Base-by-base conservation (phyloP, 64 coral and sea anemone species). In the Pachyseris speciosa region DNA sequence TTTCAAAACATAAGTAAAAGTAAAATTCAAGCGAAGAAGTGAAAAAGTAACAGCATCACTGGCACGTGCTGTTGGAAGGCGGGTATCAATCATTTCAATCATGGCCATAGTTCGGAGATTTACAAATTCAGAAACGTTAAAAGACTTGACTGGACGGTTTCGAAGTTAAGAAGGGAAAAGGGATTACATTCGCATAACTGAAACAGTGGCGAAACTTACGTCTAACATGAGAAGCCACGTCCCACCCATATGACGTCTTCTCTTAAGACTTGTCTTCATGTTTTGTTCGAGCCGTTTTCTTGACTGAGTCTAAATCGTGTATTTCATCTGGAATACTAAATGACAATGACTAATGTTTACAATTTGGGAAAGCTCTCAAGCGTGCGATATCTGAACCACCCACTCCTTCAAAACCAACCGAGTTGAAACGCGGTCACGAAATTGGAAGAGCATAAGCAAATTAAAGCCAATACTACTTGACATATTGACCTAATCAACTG, bases 191-290 rank as follows among this genome's bases (percentile, higher is more conserved):
- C 43, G 43, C 43, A 11, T 45, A 45, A 6, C 4, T 61, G 7
- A 25, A 20, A 26, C 58, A 3, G 8, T 61, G 5, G 27, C 3
- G 63, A 39, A 36, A 81, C 77, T 81, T 81, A 81, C 77, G 50
- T 81, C 32, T 81, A 81, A 81, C 36, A 61, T 61, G 13, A 81
- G 52, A 9, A 81, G 24, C 77, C 77, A 81, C 24, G 53, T 81
- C 3, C 77, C 77, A 25, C 77, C 77, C 77, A 81, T 81, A 36
- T 40, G 77, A 8, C 77, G 51, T 37, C 77, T 61, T 61, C 77
- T 37, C 33, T 81, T 81, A 11, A 81, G 77, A 36, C 50, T 8
- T 53, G 77, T 59, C 34, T 81, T 58, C 51, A 81, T 81, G 29
- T 0, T 63, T 81, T 63, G 31, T n/a, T 57, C 77, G 9, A 38